These are phyloP conservation scores for Muraenolepis orangiensis DNA, from an alignment of 2,797 vertebrate species.

Conservation along the genomic window DNA sequence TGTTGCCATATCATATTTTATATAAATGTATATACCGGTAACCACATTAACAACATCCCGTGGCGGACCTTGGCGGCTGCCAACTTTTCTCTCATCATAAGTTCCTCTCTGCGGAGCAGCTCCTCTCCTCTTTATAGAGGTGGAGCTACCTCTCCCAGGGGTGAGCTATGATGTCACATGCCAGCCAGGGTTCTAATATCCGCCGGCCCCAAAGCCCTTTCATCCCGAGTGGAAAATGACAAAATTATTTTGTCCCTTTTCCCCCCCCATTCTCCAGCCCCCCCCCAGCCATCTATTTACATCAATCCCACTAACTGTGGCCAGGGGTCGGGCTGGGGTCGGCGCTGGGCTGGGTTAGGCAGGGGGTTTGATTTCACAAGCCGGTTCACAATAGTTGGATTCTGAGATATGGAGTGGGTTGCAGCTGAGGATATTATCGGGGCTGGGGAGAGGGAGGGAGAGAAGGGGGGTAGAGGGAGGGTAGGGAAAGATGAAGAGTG, in stretches of 20 bases:
- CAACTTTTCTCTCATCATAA: neutral
- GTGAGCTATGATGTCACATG: conserved; percentile 37
- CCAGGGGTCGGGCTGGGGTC: conserved; percentile 14
- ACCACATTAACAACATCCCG: neutral
- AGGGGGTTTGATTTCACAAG: conserved; percentile 39
- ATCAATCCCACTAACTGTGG: conserved; percentile 39
- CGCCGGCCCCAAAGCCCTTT: neutral
- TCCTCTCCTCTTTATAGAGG: neutral
- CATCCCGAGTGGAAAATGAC: conserved; percentile 41
- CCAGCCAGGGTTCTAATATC: conserved; percentile 44
- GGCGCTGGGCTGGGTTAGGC: neutral
- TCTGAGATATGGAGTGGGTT: conserved; percentile 15
- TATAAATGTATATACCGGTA: too few relatives aligned
- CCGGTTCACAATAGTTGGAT: conserved; percentile 39
- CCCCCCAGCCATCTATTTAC: conserved; percentile 49
- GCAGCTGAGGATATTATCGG: conserved; percentile 21
- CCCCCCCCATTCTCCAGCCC: neutral
- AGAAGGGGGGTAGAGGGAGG: neutral
- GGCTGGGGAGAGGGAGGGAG: neutral
- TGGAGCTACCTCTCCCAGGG: neutral
- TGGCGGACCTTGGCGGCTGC: neutral
- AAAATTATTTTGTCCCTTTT: conserved; percentile 9
- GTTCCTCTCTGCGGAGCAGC: neutral
- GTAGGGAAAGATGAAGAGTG: neutral
- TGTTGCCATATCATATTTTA: too few relatives aligned